A percentile compares a stretch with the other conserved stretches of the same genome.
These are phyloP conservation scores for Bos taurus DNA, from an alignment of 2,113 vertebrate species.

Conservation along the genomic window ARS-UCD2.0 NC_037336.1:37434501-37435000, in stretches of 20 bases:
- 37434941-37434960: conserved; percentile 4
- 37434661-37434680: neutral
- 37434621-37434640: neutral
- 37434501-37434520: neutral
- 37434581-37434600: neutral
- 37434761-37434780: neutral
- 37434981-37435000: neutral
- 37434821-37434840: neutral
- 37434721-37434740: neutral
- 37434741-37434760: neutral
- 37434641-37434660: neutral
- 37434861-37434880: neutral
- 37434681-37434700: conserved; percentile 15
- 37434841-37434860: conserved; percentile 14
- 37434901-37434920: conserved; percentile 36
- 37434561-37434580: neutral
- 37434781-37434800: conserved; percentile 29
- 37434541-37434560: neutral
- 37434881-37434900: neutral
- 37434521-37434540: neutral
- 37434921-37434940: conserved; percentile 8
- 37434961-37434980: neutral
- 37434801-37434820: conserved; percentile 27
- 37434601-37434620: neutral
- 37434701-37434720: neutral